Evolutionary conservation across 2,888 invertebrate genomes (phyloP).

Genomic region (Tigriopus californicus): DNA sequence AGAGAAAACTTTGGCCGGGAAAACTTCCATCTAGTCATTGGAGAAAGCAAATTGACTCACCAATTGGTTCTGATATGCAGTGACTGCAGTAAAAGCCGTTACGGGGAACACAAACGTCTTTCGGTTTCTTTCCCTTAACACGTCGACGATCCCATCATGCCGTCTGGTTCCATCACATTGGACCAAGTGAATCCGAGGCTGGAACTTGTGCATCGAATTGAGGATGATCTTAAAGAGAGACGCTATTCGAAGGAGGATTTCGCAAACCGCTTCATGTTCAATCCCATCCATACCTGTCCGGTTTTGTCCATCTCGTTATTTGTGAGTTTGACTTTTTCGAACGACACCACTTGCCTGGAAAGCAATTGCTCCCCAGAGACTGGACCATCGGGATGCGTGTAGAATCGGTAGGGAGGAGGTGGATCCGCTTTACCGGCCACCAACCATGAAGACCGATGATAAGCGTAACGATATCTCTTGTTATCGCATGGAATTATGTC

Average conservation of each 20-base stretch:
- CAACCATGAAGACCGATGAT: constrained; percentile 61
- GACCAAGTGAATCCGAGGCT: constrained; percentile 90
- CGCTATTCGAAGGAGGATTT: background rate
- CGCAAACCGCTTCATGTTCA: background rate
- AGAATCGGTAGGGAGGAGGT: constrained; percentile 47
- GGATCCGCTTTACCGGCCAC: constrained; percentile 61
- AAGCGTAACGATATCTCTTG: constrained; percentile 58
- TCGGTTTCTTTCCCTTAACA: constrained; percentile 79
- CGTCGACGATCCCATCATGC: constrained; percentile 40
- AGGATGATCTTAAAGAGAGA: constrained; percentile 62
- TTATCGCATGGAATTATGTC: constrained; percentile 62
- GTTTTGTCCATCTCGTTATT: constrained; percentile 63
- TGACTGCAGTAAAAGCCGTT: constrained; percentile 95
- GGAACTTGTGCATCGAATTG: constrained; percentile 99
- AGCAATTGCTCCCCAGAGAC: constrained; percentile 54
- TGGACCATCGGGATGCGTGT: constrained; percentile 61
- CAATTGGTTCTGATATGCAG: constrained; percentile 97
- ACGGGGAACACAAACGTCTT: constrained; percentile 93
- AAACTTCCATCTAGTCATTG: too few species aligned
- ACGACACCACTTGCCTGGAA: constrained; percentile 54
- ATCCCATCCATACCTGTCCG: constrained; percentile 38
- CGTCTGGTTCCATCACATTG: constrained; percentile 47
- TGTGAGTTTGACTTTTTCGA: constrained; percentile 64
- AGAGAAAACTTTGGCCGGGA: background rate
- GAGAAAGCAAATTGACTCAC: constrained; percentile 36